These are phyloP conservation scores for Triplophysa dalaica DNA, from an alignment of 2,113 vertebrate species.

Conservation along the genomic window DNA sequence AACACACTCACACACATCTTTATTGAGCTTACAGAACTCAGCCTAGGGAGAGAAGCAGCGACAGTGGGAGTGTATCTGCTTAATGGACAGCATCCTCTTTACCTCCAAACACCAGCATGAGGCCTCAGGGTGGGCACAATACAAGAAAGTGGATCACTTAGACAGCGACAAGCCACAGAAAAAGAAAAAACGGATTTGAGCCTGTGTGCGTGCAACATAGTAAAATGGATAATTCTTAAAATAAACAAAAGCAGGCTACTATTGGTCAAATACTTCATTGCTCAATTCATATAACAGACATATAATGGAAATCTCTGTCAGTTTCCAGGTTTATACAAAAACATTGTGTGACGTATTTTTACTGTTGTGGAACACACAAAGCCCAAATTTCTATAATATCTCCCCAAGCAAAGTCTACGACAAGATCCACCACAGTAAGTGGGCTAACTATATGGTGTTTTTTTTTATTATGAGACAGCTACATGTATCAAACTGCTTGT, in stretches of 20 bases:
- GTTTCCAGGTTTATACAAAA: too few relatives aligned
- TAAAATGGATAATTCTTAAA: background rate
- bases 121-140: conserved; percentile 19
- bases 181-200: conserved; percentile 1
- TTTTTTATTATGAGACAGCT: conserved; percentile 14
- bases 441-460: conserved; percentile 19
- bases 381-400: background rate
- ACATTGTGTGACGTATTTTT: background rate
- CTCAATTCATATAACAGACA: too few relatives aligned
- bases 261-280: background rate
- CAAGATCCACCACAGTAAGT: background rate
- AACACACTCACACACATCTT: background rate
- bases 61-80: conserved; percentile 61
- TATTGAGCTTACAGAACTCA: conserved; percentile 45
- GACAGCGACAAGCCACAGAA: conserved; percentile 46
- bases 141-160: conserved; percentile 48
- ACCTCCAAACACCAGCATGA: conserved; percentile 32
- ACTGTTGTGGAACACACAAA: background rate
- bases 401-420: background rate
- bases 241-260: background rate
- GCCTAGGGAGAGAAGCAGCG: conserved; percentile 55
- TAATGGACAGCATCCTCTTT: conserved; percentile 62
- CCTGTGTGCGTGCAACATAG: background rate
- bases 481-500: conserved; percentile 16
- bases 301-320: too few relatives aligned